Conservation (phyloP, 2,113 vertebrate species). For the Campylomormyrus numenius region DNA sequence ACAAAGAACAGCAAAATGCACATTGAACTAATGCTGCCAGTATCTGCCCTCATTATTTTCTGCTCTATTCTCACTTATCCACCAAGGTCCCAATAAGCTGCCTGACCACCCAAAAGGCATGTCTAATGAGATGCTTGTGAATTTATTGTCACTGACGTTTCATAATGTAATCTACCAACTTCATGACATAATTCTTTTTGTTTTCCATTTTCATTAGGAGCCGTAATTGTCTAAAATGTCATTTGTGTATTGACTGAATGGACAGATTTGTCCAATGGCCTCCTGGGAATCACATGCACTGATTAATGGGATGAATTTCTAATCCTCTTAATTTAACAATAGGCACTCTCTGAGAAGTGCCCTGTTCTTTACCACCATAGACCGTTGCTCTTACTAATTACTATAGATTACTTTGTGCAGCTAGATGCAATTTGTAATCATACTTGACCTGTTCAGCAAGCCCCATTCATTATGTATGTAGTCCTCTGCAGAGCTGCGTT, state of each 20-base stretch:
- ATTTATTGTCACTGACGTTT: neutral
- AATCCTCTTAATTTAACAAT: slow-evolving; percentile 13
- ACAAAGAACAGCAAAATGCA: neutral
- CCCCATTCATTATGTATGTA: neutral
- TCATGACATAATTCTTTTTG: neutral
- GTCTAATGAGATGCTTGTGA: neutral
- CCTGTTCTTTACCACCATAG: neutral
- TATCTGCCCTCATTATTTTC: neutral
- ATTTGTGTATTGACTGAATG: neutral
- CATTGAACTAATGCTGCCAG: neutral
- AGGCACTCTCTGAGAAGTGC: neutral
- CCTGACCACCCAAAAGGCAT: neutral
- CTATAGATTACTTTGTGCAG: neutral
- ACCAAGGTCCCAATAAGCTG: neutral
- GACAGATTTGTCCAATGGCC: neutral
- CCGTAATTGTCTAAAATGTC: neutral
- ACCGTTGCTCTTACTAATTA: neutral
- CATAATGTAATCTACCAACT: neutral
- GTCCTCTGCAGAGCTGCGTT: neutral
- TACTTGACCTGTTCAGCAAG: neutral
- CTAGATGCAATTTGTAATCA: neutral
- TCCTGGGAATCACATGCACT: neutral
- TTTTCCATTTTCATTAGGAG: neutral
- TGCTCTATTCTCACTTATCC: neutral
- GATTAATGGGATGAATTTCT: slow-evolving; percentile 13